Conservation (phyloP, 1,140 invertebrate genomes). For the Habropoda laboriosa region DNA sequence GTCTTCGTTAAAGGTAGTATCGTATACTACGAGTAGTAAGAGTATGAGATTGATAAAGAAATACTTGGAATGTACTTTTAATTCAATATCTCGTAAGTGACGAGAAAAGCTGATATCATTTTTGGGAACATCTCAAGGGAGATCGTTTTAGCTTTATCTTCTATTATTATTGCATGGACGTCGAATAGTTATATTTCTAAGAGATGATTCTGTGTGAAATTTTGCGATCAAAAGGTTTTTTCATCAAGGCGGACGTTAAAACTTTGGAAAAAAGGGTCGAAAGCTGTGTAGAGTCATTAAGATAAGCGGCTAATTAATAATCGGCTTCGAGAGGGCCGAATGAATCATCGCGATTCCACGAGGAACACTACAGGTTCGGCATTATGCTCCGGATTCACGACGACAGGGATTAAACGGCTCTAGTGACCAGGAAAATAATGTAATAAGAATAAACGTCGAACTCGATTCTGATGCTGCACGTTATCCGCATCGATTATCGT, state of each 20-base stretch:
- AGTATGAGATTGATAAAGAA: too few species aligned
- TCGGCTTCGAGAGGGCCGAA: constrained; percentile 27
- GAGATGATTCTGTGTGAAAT: not conserved
- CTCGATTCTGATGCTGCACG: constrained; percentile 13
- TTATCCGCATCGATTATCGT: constrained; percentile 13
- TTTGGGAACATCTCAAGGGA: too few species aligned
- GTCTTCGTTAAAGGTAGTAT: too few species aligned
- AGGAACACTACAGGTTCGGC: not conserved
- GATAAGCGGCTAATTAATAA: constrained; percentile 50
- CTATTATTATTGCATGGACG: too few species aligned
- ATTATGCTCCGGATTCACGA: constrained; percentile 11
- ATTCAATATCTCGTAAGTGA: too few species aligned
- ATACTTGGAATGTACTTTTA: too few species aligned
- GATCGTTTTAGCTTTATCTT: too few species aligned
- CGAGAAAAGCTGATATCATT: too few species aligned
- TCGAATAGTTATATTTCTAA: too few species aligned
- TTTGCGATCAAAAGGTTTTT: not conserved
- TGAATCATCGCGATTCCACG: constrained; percentile 15
- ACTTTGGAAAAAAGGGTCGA: not conserved
- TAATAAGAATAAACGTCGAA: constrained; percentile 35
- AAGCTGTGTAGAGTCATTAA: constrained; percentile 14
- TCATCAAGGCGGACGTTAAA: not conserved
- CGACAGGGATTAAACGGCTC: constrained; percentile 37
- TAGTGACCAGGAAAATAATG: constrained; percentile 32
- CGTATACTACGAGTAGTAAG: too few species aligned